phyloP scores from a whole-genome alignment of 2,888 invertebrate species.

The Mylabris sibirica region DNA sequence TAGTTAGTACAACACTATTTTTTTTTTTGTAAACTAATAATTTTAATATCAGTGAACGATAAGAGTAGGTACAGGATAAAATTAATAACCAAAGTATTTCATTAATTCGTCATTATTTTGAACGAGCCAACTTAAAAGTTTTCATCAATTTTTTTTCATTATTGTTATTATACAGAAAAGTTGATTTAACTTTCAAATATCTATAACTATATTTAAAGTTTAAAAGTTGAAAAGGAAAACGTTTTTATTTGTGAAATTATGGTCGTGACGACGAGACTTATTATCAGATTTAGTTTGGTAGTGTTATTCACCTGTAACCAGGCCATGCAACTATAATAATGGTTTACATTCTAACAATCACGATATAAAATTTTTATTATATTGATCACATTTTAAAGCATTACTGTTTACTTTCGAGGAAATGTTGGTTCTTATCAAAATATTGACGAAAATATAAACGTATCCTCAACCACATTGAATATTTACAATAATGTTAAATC shows the following conservation, averaged over 20 bases:
- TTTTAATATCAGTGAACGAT: neutral
- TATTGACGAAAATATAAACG: too few relatives aligned
- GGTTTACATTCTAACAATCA: slow-evolving; percentile 10
- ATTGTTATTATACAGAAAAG: too few relatives aligned
- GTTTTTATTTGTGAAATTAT: neutral
- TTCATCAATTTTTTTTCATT: neutral
- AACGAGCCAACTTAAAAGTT: neutral
- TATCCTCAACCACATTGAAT: too few relatives aligned
- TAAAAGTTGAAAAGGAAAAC: neutral
- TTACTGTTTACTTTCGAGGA: neutral
- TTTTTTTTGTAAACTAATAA: neutral
- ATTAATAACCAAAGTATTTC: neutral
- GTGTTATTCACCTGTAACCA: slow-evolving; percentile 13
- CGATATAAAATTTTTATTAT: slow-evolving; percentile 5
- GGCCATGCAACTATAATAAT: slow-evolving; percentile 8
- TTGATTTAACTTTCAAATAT: neutral
- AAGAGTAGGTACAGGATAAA: too few relatives aligned
- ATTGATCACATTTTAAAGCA: neutral
- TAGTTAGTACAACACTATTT: neutral
- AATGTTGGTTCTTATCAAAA: neutral
- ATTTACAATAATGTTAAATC: too few relatives aligned
- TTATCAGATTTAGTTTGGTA: slow-evolving; percentile 12
- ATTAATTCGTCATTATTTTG: neutral
- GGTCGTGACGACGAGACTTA: slow-evolving; percentile 11
- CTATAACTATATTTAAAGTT: neutral